Base-by-base conservation (phyloP, 2,888 invertebrate genomes). In the Orthonychiurus folsomi region DNA sequence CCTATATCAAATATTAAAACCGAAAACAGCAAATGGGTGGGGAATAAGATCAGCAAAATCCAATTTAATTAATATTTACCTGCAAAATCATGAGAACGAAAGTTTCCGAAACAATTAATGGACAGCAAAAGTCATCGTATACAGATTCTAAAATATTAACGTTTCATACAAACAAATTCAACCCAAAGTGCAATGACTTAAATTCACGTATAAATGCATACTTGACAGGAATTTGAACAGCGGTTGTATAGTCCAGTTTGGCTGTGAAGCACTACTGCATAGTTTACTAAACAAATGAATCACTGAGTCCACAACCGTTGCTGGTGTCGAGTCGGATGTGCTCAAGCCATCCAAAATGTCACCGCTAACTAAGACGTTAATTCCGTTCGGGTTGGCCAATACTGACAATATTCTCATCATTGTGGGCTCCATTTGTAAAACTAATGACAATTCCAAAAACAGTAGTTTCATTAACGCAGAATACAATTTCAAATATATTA, bases 381-480 rank as follows among this genome's bases (percentile, higher is more conserved):
- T 70, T 24, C 65, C 68, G 56, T 69, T 71, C 5, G 71, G 73
- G 59, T 73, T 83, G 15, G 89, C 87, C 53, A 93, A 80, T 1
- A 90, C 86, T 68, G 86, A 85, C 75, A 92, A 84, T 74, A 93
- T 81, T 68, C 87, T 83, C 76, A 88, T 86, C 86, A 93, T 90
- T 21, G 89, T 89, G 1, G 85, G 83, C 63, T 86, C 84, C 73
- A 89, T 85, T 74, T 87, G 86, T 48, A 88, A 74, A 18, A 88
- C 87, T 85, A 76, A 52, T n/a, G n/a, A n/a, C n/a, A n/a, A n/a
- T n/a, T n/a, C n/a, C 56, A 24, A 55, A 50, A 24, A 52, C n/a
- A 48, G 3, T 12, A 61, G 47, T 12, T 18, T 20, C 24, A 9
- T 28, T 24, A 23, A 48, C 23, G 9, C 15, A 3, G 25, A 23